Percentiles rank a stretch among this genome's conserved stretches.
Evolutionary conservation across 1,140 invertebrate species (phyloP).

Genomic region (Leptopilina clavipes): DNA sequence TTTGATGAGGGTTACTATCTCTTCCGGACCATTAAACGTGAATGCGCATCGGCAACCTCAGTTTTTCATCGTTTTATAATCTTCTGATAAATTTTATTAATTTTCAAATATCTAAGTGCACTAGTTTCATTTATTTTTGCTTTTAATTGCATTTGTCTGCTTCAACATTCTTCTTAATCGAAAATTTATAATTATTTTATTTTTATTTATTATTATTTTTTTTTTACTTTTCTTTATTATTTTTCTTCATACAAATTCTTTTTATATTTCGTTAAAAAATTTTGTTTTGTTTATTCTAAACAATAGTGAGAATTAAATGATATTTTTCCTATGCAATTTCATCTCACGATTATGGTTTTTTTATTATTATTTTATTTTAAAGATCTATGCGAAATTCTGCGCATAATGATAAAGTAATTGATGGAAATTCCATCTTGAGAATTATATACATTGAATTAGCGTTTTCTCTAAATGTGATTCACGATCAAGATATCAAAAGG

Average conservation of each 20-base stretch:
- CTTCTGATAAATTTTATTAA: background rate
- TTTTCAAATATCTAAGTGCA: background rate
- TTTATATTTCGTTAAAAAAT: too few relatives aligned
- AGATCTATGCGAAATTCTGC: background rate
- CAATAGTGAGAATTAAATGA: too few relatives aligned
- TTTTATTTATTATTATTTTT: background rate
- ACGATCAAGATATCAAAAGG: conserved; percentile 25
- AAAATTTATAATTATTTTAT: background rate
- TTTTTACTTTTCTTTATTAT: too few relatives aligned
- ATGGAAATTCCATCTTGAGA: background rate
- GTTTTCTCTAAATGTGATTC: conserved; percentile 20
- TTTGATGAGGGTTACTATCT: conserved; percentile 15
- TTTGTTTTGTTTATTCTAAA: too few relatives aligned
- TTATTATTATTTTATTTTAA: background rate
- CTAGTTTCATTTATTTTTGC: background rate
- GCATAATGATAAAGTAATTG: background rate
- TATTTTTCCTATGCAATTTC: background rate
- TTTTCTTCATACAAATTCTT: too few relatives aligned
- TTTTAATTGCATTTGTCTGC: background rate
- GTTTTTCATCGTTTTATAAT: background rate
- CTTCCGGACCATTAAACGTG: background rate
- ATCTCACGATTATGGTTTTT: background rate
- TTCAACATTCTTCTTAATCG: background rate
- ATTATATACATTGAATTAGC: background rate
- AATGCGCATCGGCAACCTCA: background rate